Conservation (phyloP, 2,797 vertebrate species). For the Aselliscus stoliczkanus region DNA sequence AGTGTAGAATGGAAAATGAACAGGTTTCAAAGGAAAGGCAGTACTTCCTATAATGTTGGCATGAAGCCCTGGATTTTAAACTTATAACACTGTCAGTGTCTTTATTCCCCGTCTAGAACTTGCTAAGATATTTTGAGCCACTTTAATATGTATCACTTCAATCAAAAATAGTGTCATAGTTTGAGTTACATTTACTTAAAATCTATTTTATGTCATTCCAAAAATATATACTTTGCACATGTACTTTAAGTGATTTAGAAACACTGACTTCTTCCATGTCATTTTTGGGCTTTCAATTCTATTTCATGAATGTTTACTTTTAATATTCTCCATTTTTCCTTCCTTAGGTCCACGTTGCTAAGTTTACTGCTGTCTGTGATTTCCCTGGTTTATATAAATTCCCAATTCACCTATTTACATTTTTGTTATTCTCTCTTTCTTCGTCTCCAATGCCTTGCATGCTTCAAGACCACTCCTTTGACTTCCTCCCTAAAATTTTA, state of each 20-base stretch:
- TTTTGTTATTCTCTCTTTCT: neutral
- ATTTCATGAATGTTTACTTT: constrained; percentile 34
- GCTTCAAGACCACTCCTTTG: neutral
- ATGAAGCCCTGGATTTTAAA: neutral
- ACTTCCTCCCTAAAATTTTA: neutral
- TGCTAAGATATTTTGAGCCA: neutral
- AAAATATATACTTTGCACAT: constrained; percentile 2
- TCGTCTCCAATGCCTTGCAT: neutral
- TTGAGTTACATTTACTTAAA: neutral
- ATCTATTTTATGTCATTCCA: constrained; percentile 32
- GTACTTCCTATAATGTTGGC: neutral
- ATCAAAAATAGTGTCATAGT: constrained; percentile 27
- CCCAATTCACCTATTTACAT: neutral
- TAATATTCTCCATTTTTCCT: neutral
- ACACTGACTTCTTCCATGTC: neutral
- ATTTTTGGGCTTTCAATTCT: neutral
- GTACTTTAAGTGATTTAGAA: constrained; percentile 1
- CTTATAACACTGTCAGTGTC: neutral
- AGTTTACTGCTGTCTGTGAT: neutral
- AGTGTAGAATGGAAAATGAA: neutral
- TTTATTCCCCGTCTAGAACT: neutral
- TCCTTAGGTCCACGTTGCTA: neutral
- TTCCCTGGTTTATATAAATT: neutral
- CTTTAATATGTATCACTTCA: constrained; percentile 4
- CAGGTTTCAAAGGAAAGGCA: neutral